Conservation (phyloP, 1,140 invertebrate genomes). For the Euwallacea fornicatus region DNA sequence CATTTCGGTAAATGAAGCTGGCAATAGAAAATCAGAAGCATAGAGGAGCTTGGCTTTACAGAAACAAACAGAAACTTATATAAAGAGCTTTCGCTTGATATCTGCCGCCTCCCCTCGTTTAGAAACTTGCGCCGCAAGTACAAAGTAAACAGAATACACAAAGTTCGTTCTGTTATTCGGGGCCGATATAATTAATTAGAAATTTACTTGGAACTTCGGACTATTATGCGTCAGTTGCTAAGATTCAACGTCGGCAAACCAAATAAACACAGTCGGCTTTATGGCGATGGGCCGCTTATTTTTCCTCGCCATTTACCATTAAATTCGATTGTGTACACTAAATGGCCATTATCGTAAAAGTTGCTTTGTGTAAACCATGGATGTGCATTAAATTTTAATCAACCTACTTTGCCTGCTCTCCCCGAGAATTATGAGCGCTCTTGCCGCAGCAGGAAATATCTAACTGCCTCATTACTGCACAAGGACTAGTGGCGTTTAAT, state of each 20-base stretch:
- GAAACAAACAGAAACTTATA: slow-evolving; percentile 53
- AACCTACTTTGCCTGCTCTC: not conserved
- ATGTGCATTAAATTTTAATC: slow-evolving; percentile 6
- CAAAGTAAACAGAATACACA: slow-evolving; percentile 47
- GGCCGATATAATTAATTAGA: slow-evolving; percentile 35
- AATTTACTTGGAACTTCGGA: slow-evolving; percentile 25
- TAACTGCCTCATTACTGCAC: too few species aligned
- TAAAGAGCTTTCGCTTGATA: slow-evolving; percentile 48
- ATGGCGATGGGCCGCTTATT: slow-evolving; percentile 22
- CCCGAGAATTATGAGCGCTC: not conserved
- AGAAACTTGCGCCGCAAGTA: slow-evolving; percentile 44
- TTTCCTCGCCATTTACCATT: slow-evolving; percentile 32
- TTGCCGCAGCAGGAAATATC: too few species aligned
- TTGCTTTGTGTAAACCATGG: slow-evolving; percentile 32
- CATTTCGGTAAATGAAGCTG: slow-evolving; percentile 52
- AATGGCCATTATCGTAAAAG: slow-evolving; percentile 32
- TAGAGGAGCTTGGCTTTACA: slow-evolving; percentile 52
- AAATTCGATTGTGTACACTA: slow-evolving; percentile 36
- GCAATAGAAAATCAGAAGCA: slow-evolving; percentile 53
- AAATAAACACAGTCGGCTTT: slow-evolving; percentile 34
- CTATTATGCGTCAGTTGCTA: slow-evolving; percentile 23
- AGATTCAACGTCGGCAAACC: slow-evolving; percentile 4
- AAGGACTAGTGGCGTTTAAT: too few species aligned
- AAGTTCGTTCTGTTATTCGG: slow-evolving; percentile 32
- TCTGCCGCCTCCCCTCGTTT: slow-evolving; percentile 29